A percentile compares a stretch with the other conserved stretches of the same genome.
phyloP scores from a whole-genome alignment of 1,140 invertebrate species.

The Aphaenogaster floridana region DNA sequence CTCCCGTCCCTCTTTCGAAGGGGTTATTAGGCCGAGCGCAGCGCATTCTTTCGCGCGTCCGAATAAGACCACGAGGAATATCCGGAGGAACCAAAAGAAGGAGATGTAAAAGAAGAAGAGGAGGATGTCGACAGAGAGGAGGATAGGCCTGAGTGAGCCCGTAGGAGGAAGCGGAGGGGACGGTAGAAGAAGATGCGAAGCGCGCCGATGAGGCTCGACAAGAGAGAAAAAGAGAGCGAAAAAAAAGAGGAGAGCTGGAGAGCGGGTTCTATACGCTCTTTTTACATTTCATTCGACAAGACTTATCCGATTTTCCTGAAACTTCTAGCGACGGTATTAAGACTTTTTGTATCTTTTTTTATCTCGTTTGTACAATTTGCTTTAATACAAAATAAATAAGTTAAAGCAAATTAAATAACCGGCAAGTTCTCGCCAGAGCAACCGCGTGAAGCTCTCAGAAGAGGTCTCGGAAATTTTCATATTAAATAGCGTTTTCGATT shows the following conservation, averaged over 20 bases:
- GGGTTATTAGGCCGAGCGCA: constrained; percentile 81
- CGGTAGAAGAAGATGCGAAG: not conserved
- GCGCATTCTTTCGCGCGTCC: constrained; percentile 79
- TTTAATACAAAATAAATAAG: constrained; percentile 18
- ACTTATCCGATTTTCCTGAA: constrained; percentile 8
- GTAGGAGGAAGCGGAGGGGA: constrained; percentile 37
- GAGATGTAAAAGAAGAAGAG: constrained; percentile 50
- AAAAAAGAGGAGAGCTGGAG: not conserved
- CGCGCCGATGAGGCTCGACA: constrained; percentile 31
- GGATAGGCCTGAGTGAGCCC: constrained; percentile 5
- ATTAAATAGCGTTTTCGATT: not conserved
- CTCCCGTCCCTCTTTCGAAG: constrained; percentile 71
- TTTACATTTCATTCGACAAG: constrained; percentile 4
- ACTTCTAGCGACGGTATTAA: not conserved
- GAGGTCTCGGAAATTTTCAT: not conserved
- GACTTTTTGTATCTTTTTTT: not conserved
- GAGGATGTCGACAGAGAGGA: constrained; percentile 41
- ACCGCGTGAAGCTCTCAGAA: not conserved
- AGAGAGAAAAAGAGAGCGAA: not conserved
- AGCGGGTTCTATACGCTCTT: not conserved
- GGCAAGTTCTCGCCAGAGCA: not conserved
- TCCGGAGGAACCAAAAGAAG: constrained; percentile 44
- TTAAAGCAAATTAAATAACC: constrained; percentile 17
- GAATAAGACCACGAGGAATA: constrained; percentile 78
- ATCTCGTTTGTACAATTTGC: constrained; percentile 8